phyloP scores from a whole-genome alignment of 2,888 invertebrate species.

The Acleris emargana region DNA sequence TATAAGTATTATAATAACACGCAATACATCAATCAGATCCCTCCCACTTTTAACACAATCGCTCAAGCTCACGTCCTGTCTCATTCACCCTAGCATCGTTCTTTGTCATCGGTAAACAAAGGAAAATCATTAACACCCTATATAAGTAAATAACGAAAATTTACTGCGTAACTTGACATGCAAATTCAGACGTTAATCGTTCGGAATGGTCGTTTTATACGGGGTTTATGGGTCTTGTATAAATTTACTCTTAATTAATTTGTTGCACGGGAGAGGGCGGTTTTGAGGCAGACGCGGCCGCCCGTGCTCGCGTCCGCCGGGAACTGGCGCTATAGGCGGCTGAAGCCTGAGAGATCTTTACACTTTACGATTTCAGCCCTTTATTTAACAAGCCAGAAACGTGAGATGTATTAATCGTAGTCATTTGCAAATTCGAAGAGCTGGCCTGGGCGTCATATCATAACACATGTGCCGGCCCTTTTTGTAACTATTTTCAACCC shows the following conservation, averaged over 20 bases:
- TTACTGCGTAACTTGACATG: too few species aligned
- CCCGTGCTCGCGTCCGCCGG: neutral
- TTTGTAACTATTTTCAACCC: too few species aligned
- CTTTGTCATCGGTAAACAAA: slow-evolving; percentile 31
- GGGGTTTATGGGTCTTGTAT: too few species aligned
- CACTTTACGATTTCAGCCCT: neutral
- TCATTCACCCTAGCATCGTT: neutral
- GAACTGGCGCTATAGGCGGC: neutral
- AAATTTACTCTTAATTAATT: too few species aligned
- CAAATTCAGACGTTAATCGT: too few species aligned
- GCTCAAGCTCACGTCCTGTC: neutral
- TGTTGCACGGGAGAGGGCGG: neutral
- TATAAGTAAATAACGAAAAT: neutral
- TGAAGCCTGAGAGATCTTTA: neutral
- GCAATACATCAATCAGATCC: too few species aligned
- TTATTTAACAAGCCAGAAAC: neutral
- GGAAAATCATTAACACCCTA: slow-evolving; percentile 26
- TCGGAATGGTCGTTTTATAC: too few species aligned
- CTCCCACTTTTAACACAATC: neutral
- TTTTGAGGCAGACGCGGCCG: neutral
- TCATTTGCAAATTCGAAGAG: too few species aligned
- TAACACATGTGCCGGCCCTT: too few species aligned
- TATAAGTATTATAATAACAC: too few species aligned
- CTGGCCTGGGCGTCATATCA: too few species aligned
- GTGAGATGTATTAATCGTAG: too few species aligned